Base-by-base conservation (phyloP, 2,888 invertebrate species). In the Tridacna crocea region DNA sequence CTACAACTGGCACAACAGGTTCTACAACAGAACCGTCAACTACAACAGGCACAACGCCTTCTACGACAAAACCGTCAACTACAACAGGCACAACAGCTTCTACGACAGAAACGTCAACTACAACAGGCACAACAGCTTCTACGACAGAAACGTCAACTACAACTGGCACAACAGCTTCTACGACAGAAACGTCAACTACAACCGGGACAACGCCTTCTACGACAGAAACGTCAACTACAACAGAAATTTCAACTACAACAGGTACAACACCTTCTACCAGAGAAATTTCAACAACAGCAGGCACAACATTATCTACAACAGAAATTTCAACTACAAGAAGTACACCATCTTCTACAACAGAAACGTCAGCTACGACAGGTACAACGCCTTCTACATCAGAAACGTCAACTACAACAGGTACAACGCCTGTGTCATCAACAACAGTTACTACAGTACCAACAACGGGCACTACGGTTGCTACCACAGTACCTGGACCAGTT, bases 41-140 rank as follows among this genome's bases (percentile, higher is more conserved):
- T 63, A 65, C 66, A 24, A 46, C 48, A 22, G 72, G 72, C 47
- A 10, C 78, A 17, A 73, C 72, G 27, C 72, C 61, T 60, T 27
- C 73, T 22, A 22, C 22, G 8, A 36, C 72, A n/a, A 36, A 58
- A 12, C 15, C 77, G 22, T 70, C 77, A 12, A 72, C 72, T 61
- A 48, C 4, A 10, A 77, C 51, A 3, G 58, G 22, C 1, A 15
- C 58, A 19, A 51, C 76, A 22, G 6, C 66, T 76, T 12, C 65
- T 11, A 70, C 58, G 1, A 11, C 55, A 19, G 72, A 3, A 46
- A 77, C 77, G 17, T 72, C 77, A 11, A 72, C 72, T 61, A 48
- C 4, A 10, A 77, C 51, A 3, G 58, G 22, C 1, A 15, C 58
- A 19, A 48, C 76, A 22, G 6, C 66, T 47, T 12, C 48, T 26